Conservation (phyloP, 2,113 vertebrate species). For the Sula dactylatra region DNA sequence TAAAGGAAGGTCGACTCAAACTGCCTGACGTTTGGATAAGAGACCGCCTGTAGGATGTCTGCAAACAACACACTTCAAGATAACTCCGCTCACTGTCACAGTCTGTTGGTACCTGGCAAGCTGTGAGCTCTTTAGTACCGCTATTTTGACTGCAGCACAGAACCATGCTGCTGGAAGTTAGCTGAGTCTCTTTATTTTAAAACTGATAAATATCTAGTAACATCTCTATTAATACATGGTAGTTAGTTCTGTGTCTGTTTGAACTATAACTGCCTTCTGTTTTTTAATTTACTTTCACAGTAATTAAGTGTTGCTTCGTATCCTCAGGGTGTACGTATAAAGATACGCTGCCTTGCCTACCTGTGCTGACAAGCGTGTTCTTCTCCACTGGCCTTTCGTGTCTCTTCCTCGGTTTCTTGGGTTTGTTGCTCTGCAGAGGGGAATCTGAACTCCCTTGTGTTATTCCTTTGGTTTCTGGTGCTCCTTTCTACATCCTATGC, state of each 20-base stretch:
- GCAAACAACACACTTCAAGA: background rate
- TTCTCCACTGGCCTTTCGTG: background rate
- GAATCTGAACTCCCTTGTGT: background rate
- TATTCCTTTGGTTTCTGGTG: background rate
- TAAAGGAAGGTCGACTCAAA: background rate
- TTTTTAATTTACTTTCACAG: constrained; percentile 42
- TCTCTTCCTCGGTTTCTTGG: background rate
- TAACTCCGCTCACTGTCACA: background rate
- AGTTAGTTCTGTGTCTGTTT: constrained; percentile 20
- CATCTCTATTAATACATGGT: background rate
- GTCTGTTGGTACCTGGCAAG: background rate
- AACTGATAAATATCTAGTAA: background rate
- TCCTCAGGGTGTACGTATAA: background rate
- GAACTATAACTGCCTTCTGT: constrained; percentile 12
- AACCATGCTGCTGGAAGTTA: background rate
- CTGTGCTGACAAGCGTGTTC: background rate
- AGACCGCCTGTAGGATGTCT: background rate
- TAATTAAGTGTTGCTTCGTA: constrained; percentile 55
- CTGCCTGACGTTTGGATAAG: background rate
- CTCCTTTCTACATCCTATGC: background rate
- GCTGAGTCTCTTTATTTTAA: background rate
- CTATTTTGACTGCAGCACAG: background rate
- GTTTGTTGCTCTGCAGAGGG: background rate
- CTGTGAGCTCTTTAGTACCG: background rate
- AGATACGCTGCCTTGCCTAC: background rate